Percentiles rank a stretch among this genome's conserved stretches.
Evolutionary conservation across 2,888 invertebrate genomes (phyloP).

Genomic region (Phragmatobia fuliginosa): DNA sequence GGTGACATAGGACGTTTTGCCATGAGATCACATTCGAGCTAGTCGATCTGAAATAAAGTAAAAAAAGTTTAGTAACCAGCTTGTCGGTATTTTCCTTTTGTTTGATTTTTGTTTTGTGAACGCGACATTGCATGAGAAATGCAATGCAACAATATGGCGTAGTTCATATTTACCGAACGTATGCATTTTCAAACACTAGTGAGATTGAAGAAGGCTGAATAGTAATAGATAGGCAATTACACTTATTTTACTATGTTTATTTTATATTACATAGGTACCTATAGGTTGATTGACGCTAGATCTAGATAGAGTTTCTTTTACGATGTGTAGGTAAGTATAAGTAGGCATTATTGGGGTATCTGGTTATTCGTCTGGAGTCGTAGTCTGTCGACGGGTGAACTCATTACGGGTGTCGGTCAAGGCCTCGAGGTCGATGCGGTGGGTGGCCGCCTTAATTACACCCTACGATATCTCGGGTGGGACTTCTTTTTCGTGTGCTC

Average conservation of each 20-base stretch:
- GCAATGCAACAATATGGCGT: conserved; percentile 84
- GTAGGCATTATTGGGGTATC: conserved; percentile 24
- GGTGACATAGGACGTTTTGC: conserved; percentile 78
- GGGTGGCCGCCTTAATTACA: conserved; percentile 86
- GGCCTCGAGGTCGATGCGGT: conserved; percentile 83
- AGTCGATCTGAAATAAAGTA: conserved; percentile 78
- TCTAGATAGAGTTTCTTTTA: not conserved
- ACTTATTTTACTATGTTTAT: not conserved
- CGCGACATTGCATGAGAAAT: conserved; percentile 85
- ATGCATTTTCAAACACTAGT: conserved; percentile 66
- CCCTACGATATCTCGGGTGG: conserved; percentile 67
- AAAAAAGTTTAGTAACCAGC: conserved; percentile 86
- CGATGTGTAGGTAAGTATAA: conserved; percentile 27
- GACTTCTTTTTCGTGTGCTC: conserved; percentile 68
- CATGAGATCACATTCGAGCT: conserved; percentile 56
- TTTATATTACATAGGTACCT: not conserved
- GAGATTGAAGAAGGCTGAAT: conserved; percentile 50
- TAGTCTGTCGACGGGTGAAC: conserved; percentile 71
- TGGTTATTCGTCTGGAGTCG: conserved; percentile 54
- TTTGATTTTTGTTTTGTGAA: conserved; percentile 84
- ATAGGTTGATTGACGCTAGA: not conserved
- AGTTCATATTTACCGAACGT: conserved; percentile 62
- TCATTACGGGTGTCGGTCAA: conserved; percentile 86
- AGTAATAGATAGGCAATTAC: conserved; percentile 17
- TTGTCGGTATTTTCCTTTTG: conserved; percentile 84